These are phyloP conservation scores for Artibeus jamaicensis DNA, from an alignment of 2,797 vertebrate species.

Conservation along the genomic window DNA sequence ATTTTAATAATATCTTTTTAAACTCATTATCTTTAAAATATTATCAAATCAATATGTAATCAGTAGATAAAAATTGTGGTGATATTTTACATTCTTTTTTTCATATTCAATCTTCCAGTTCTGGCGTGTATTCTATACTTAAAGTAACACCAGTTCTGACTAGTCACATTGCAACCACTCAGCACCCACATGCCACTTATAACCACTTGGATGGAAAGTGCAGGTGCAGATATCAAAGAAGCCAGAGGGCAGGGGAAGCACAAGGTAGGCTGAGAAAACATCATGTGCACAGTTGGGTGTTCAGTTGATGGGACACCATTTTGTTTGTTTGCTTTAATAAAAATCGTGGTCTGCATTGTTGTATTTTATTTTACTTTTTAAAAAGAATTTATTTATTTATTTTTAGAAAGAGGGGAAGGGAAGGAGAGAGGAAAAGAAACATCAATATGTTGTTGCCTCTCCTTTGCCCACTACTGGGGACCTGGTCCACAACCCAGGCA, in stretches of 20 bases:
- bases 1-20: background rate
- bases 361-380: background rate
- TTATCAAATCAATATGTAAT: slow-evolving; percentile 32
- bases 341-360: background rate
- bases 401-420: no score
- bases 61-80: background rate
- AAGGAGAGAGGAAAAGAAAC: no score
- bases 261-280: background rate
- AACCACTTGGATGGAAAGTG: background rate
- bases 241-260: background rate
- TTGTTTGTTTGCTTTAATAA: background rate
- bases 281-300: background rate
- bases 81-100: background rate
- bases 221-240: background rate
- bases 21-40: background rate
- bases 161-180: background rate
- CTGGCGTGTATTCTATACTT: background rate
- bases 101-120: background rate
- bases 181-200: background rate
- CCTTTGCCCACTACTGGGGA: no score
- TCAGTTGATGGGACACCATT: background rate
- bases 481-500: no score
- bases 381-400: no score
- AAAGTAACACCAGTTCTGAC: background rate
- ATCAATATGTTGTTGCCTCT: no score